Evolutionary conservation across 2,797 vertebrate species (phyloP).

Genomic region (Chloroceryle inda): DNA sequence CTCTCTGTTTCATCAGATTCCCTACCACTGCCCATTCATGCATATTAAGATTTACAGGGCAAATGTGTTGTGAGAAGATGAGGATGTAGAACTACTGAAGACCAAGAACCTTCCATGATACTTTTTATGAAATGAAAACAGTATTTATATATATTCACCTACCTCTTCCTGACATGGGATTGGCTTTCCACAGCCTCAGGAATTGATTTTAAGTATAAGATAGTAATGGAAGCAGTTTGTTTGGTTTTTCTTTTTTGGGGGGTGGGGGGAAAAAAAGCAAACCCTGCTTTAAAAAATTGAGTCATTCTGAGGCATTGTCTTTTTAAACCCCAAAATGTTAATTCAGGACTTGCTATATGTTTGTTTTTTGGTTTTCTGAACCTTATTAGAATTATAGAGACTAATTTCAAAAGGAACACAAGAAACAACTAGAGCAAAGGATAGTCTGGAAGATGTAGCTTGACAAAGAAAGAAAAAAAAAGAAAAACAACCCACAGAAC

Average conservation of each 20-base stretch:
- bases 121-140: background rate
- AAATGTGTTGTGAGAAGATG: background rate
- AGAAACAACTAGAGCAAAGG: background rate
- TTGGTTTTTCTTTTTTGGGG: background rate
- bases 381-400: background rate
- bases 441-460: background rate
- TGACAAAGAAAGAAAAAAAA: background rate
- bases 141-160: background rate
- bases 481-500: fast-evolving
- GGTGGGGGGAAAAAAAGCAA: fast-evolving
- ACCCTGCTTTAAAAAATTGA: background rate
- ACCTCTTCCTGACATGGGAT: background rate
- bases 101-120: background rate
- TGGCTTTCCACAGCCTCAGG: background rate
- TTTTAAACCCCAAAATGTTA: background rate
- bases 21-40: fast-evolving
- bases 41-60: background rate
- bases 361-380: background rate
- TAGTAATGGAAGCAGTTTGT: background rate
- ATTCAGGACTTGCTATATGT: background rate
- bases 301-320: background rate
- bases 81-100: background rate
- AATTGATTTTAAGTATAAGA: background rate
- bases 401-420: background rate
- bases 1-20: background rate